These are phyloP conservation scores for Drosophila mayaguana DNA, from an alignment of 2,888 invertebrate genomes.

Conservation along the genomic window DNA sequence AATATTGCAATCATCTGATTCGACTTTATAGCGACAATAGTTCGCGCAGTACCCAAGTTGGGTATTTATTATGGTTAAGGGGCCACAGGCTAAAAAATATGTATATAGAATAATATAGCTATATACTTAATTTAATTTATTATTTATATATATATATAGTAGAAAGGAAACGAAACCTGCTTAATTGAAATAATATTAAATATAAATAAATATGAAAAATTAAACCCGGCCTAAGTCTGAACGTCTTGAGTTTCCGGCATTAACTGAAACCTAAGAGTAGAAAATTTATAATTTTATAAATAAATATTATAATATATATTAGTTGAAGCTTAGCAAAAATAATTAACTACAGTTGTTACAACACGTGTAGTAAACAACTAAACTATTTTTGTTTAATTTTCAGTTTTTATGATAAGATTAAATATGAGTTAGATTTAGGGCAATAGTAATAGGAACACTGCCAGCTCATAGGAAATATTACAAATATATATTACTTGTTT, in stretches of 20 bases:
- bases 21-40: constrained; percentile 8
- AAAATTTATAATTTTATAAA: neutral
- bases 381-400: neutral
- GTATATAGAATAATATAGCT: too few relatives aligned
- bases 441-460: neutral
- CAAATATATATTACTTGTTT: neutral
- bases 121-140: too few relatives aligned
- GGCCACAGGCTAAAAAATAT: too few relatives aligned
- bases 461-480: too few relatives aligned
- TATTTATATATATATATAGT: too few relatives aligned
- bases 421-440: neutral
- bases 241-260: neutral
- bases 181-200: neutral
- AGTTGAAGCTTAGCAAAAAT: neutral
- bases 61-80: neutral
- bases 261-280: neutral
- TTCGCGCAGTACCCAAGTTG: constrained; percentile 1
- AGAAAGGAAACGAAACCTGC: too few relatives aligned
- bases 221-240: neutral
- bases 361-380: neutral
- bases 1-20: neutral
- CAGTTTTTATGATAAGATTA: neutral
- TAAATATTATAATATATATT: neutral
- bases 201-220: neutral
- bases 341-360: neutral